A percentile compares a stretch with the other conserved stretches of the same genome.
These are phyloP conservation scores for Coranthus polyacanthus DNA, from an alignment of 2,797 vertebrate genomes.

Conservation along the genomic window DNA sequence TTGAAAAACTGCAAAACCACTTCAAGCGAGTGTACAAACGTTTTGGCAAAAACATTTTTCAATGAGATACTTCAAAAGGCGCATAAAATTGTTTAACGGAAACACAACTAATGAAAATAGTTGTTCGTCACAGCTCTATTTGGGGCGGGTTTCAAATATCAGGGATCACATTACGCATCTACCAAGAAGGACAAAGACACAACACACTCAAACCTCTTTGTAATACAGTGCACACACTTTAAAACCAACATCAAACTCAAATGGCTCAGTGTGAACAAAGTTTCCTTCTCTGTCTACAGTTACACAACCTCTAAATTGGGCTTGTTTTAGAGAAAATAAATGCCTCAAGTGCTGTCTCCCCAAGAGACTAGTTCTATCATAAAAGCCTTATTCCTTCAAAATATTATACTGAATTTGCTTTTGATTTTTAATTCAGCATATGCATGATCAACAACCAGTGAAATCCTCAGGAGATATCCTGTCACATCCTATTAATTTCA, in stretches of 20 bases:
- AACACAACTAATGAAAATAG: too few species aligned
- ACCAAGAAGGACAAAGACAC: background rate
- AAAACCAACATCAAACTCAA: constrained; percentile 12
- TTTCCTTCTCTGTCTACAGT: constrained; percentile 3
- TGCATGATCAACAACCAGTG: constrained; percentile 10
- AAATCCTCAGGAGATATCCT: constrained; percentile 18
- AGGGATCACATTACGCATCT: too few species aligned
- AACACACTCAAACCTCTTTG: background rate
- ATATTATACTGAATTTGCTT: constrained; percentile 12
- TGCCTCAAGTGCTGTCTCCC: background rate
- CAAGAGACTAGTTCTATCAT: constrained; percentile 8
- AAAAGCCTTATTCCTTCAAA: constrained; percentile 28
- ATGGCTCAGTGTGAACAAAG: constrained; percentile 7
- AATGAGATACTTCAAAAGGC: too few species aligned
- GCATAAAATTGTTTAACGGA: too few species aligned
- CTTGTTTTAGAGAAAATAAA: constrained; percentile 21
- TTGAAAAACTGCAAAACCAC: too few species aligned
- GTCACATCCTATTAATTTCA: constrained; percentile 38
- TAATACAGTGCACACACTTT: background rate
- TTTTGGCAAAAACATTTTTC: too few species aligned
- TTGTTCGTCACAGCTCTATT: too few species aligned
- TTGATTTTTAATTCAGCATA: constrained; percentile 31
- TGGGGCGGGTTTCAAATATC: too few species aligned
- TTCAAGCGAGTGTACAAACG: too few species aligned
- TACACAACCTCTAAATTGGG: background rate